Evolutionary conservation across 1,140 invertebrate genomes (phyloP), one percentile per base, ranked within the genome.

Genomic region (Tetranychus urticae): DNA sequence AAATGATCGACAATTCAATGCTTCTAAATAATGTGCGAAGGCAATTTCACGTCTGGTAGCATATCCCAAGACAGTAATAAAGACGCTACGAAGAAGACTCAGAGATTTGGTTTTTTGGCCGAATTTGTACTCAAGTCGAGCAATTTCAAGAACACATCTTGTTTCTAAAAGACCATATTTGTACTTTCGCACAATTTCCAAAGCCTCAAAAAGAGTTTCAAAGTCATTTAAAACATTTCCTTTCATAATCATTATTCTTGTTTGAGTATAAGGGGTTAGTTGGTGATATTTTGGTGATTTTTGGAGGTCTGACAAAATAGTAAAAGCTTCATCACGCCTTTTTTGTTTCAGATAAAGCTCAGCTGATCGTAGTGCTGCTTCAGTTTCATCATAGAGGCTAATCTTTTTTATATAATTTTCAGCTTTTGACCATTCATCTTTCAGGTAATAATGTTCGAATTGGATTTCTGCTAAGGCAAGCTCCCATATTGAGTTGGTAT

Each of bases 391-490:
- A 31, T 33, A 57, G 14, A 55, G 13, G 34, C 39, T 23, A 33
- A 63, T 36, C n/a, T 12, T 34, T 46, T 60, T 31, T 34, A 63
- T 36, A 45, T 8, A 39, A 42, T 56, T 60, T 42, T 13, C 13
- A 10, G 64, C 62, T 2, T 39, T 39, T 7, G 35, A 35, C 62
- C 62, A 65, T 46, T 65, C 42, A 37, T 52, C 48, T 37, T 23
- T 12, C 48, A 61, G 33, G 7, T 65, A 33, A 57, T 56, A 33
- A 35, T 61, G 33, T 33, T 65, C 64, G 55, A 65, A 65, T 12
- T 54, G 8, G 10, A 65, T 65, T 50, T 65, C 64, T 37, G 63
- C 59, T 23, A 61, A 52, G 33, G 64, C 56, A 47, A 46, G 56
- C 33, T 58, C 36, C 54, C 59, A 61, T 46, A 65, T 65, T 1